Percentiles rank a stretch among this genome's conserved stretches.
Conservation (phyloP, 2,888 invertebrate genomes). For the Aelia acuminata region DNA sequence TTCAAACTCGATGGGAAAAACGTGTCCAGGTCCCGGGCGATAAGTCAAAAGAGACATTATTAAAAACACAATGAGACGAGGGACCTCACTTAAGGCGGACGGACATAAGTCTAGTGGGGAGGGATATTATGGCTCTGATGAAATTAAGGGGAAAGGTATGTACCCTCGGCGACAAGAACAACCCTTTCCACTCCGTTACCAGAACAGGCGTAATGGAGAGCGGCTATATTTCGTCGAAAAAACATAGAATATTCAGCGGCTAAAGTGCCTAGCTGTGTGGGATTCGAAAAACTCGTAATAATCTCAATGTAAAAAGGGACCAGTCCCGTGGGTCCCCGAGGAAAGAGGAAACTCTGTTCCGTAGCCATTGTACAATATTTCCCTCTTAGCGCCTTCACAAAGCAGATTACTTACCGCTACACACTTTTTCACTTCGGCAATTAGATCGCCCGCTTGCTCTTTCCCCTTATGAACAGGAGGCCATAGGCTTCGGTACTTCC, state of each 20-base stretch:
- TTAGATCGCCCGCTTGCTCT: slow-evolving; percentile 30
- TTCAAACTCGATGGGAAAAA: not conserved
- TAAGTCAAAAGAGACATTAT: slow-evolving; percentile 33
- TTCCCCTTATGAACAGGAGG: not conserved
- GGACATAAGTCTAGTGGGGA: slow-evolving; percentile 11
- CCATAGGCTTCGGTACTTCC: not conserved
- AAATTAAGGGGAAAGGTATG: slow-evolving; percentile 48
- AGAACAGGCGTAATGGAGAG: slow-evolving; percentile 41
- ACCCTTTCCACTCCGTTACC: slow-evolving; percentile 46
- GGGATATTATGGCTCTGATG: slow-evolving; percentile 25
- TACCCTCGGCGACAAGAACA: slow-evolving; percentile 26
- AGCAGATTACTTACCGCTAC: slow-evolving; percentile 17
- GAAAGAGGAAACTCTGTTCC: slow-evolving; percentile 7
- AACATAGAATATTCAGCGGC: slow-evolving; percentile 50
- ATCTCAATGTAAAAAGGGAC: slow-evolving; percentile 45
- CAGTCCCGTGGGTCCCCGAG: slow-evolving; percentile 14
- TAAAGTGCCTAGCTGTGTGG: slow-evolving; percentile 39
- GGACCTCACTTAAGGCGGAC: slow-evolving; percentile 20
- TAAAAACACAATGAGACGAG: slow-evolving; percentile 32
- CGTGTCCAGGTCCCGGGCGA: not conserved
- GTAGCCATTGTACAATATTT: slow-evolving; percentile 34
- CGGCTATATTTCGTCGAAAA: slow-evolving; percentile 45
- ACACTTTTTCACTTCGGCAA: slow-evolving; percentile 48
- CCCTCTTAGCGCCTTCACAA: slow-evolving; percentile 18
- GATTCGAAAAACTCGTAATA: slow-evolving; percentile 48